Conservation (phyloP, 2,888 invertebrate genomes). For the Carcina quercana region DNA sequence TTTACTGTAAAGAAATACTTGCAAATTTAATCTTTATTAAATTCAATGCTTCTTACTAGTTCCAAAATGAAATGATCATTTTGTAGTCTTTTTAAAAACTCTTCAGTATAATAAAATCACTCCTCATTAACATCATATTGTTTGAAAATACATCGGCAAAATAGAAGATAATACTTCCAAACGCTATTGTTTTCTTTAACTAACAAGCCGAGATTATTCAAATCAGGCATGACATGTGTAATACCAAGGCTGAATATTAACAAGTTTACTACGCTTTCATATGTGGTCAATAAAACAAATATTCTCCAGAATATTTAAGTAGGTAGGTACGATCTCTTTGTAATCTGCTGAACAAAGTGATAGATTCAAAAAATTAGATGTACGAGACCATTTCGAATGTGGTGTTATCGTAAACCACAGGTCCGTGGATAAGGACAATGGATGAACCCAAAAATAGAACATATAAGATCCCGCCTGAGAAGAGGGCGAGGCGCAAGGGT, state of each 20-base stretch:
- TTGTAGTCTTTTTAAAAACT: no score
- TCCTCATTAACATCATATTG: constrained; percentile 16
- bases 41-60: no score
- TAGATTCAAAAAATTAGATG: no score
- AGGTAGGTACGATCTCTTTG: no score
- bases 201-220: constrained; percentile 12
- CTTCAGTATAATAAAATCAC: no score
- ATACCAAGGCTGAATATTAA: constrained; percentile 35
- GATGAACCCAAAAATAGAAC: constrained; percentile 35
- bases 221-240: constrained; percentile 38
- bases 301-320: no score
- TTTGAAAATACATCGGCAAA: not conserved
- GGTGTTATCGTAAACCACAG: not conserved
- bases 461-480: constrained; percentile 24
- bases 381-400: no score
- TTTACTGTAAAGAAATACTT: no score
- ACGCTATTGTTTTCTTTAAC: not conserved
- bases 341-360: constrained; percentile 15
- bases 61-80: no score
- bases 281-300: no score
- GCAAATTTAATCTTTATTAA: no score
- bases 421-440: constrained; percentile 17
- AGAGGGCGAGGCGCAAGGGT: constrained; percentile 11
- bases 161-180: constrained; percentile 1
- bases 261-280: no score